Percentiles rank a stretch among this genome's conserved stretches.
Evolutionary conservation across 2,113 vertebrate species (phyloP).

Genomic region (Donacobius atricapilla): DNA sequence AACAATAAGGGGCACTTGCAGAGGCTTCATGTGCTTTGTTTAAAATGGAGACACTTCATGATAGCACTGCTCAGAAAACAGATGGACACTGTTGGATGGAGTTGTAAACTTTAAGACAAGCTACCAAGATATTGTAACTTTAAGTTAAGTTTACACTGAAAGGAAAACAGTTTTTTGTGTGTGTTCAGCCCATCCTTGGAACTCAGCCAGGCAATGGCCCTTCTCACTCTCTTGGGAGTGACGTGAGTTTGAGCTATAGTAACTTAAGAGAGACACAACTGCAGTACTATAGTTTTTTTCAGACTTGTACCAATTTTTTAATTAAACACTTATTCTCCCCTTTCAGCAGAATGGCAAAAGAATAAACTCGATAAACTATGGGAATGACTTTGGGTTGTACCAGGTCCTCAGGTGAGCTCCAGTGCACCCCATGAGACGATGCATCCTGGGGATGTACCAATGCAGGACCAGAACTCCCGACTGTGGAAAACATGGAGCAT

Average conservation of each 20-base stretch:
- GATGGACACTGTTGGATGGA: neutral
- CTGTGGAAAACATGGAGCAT: rapidly evolving
- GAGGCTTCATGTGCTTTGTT: neutral
- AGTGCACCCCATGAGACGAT: rapidly evolving
- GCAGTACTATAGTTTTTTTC: neutral
- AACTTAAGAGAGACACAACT: neutral
- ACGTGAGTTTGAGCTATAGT: neutral
- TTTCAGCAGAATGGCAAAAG: neutral
- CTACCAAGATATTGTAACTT: neutral
- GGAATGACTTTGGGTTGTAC: neutral
- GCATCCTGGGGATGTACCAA: neutral
- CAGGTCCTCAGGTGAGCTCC: neutral
- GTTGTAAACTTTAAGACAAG: neutral
- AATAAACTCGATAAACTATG: rapidly evolving
- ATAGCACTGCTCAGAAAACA: neutral
- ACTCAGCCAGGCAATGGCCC: neutral
- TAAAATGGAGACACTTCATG: neutral
- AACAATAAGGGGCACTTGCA: neutral
- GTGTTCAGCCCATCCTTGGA: neutral
- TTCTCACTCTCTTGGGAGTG: neutral
- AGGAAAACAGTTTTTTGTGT: neutral
- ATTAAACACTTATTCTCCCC: neutral
- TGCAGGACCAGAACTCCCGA: rapidly evolving
- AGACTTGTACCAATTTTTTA: neutral
- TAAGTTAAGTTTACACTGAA: neutral